phyloP scores from a whole-genome alignment of 2,797 vertebrate species.

The Botia almorhae region DNA sequence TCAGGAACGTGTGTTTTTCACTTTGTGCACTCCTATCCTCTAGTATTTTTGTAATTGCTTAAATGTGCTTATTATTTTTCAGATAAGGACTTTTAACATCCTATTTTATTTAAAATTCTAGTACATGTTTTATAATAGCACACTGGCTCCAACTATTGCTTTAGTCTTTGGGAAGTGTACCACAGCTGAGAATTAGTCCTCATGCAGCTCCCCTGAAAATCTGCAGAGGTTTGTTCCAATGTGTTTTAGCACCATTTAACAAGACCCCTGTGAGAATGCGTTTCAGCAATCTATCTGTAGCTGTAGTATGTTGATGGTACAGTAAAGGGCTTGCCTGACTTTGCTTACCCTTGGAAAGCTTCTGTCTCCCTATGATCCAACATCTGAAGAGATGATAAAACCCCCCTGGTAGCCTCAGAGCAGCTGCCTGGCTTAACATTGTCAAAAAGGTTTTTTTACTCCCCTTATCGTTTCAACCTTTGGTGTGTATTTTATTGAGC shows the following conservation, averaged over 20 bases:
- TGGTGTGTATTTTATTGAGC: constrained; percentile 89
- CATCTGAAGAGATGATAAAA: constrained; percentile 87
- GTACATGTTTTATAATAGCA: not conserved
- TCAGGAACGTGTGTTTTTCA: constrained; percentile 54
- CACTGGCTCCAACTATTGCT: too few species aligned
- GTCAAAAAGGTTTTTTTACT: constrained; percentile 85
- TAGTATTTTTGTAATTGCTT: too few species aligned
- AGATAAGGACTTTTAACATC: not conserved
- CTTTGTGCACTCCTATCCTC: constrained; percentile 12
- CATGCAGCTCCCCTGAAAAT: not conserved
- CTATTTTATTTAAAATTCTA: not conserved
- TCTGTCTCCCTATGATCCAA: constrained; percentile 80
- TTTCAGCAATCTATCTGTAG: constrained; percentile 59
- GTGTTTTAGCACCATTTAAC: constrained; percentile 4
- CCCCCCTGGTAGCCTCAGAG: constrained; percentile 82
- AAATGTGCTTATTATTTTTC: too few species aligned
- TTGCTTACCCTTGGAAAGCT: constrained; percentile 86
- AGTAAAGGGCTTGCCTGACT: constrained; percentile 78
- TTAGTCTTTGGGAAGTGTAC: too few species aligned
- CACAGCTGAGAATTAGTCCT: not conserved
- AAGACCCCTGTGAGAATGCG: constrained; percentile 41
- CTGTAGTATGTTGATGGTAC: constrained; percentile 70
- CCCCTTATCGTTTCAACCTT: constrained; percentile 81
- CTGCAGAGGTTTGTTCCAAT: constrained; percentile 14
- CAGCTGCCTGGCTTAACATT: constrained; percentile 85